Evolutionary conservation across 2,888 invertebrate genomes (phyloP).

Genomic region (Lomographa bimaculata): DNA sequence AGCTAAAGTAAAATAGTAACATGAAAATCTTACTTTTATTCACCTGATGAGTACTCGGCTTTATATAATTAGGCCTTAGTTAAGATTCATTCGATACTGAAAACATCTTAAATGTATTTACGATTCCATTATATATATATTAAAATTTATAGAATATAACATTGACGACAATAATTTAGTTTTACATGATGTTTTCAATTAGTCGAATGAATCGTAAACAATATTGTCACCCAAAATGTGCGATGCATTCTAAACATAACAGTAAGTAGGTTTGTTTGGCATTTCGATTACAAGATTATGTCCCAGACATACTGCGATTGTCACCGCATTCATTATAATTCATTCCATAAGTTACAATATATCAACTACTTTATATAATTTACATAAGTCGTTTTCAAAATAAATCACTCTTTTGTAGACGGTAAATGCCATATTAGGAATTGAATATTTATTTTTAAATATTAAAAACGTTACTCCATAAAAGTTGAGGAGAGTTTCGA

Average conservation of each 20-base stretch:
- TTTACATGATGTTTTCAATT: slow-evolving; percentile 9
- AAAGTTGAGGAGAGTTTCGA: slow-evolving; percentile 50
- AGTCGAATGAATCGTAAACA: slow-evolving; percentile 50
- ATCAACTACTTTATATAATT: slow-evolving; percentile 67
- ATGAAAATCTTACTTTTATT: slow-evolving; percentile 1
- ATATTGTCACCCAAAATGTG: slow-evolving; percentile 57
- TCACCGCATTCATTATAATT: slow-evolving; percentile 35
- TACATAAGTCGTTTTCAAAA: slow-evolving; percentile 65
- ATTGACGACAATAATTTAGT: slow-evolving; percentile 23
- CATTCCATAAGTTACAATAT: slow-evolving; percentile 65
- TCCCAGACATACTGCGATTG: slow-evolving; percentile 26
- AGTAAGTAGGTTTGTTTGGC: slow-evolving; percentile 63
- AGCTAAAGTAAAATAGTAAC: slow-evolving; percentile 5
- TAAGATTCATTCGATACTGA: slow-evolving; percentile 42
- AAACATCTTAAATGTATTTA: slow-evolving; percentile 24
- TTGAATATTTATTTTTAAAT: slow-evolving; percentile 58
- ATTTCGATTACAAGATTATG: slow-evolving; percentile 46
- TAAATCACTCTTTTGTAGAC: slow-evolving; percentile 76
- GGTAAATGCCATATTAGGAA: slow-evolving; percentile 83
- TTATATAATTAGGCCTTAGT: slow-evolving; percentile 18
- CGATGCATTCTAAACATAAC: slow-evolving; percentile 50
- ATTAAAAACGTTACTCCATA: slow-evolving; percentile 49
- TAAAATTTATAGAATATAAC: too few species aligned
- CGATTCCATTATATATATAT: too few species aligned
- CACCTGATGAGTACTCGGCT: slow-evolving; percentile 6